These are phyloP conservation scores for Synanceia verrucosa DNA, from an alignment of 2,797 vertebrate genomes.

Conservation along the genomic window DNA sequence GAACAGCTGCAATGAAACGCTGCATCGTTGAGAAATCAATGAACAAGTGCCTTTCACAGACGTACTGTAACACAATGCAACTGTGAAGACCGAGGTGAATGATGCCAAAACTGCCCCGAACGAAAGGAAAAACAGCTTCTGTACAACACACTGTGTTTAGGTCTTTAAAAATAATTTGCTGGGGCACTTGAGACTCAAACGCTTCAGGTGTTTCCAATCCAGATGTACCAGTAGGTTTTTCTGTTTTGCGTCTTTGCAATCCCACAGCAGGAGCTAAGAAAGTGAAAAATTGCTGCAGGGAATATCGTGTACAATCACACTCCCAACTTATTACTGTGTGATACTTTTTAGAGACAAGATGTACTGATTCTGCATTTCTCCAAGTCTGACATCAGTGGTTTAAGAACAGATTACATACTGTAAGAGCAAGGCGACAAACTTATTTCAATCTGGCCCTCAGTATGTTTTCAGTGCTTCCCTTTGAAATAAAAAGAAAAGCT, in stretches of 20 bases:
- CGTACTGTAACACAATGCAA: slow-evolving; percentile 37
- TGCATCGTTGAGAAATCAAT: slow-evolving; percentile 67
- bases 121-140: not conserved
- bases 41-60: slow-evolving; percentile 51
- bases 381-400: slow-evolving; percentile 2
- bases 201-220: too few relatives aligned
- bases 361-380: slow-evolving; percentile 12
- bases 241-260: not conserved
- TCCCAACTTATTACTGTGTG: not conserved
- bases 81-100: slow-evolving; percentile 45
- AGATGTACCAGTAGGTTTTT: not conserved
- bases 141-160: not conserved
- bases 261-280: not conserved
- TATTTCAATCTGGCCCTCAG: not conserved
- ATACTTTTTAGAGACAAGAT: slow-evolving; percentile 18
- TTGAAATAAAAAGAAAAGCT: not conserved
- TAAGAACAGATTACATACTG: not conserved
- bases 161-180: not conserved
- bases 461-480: not conserved
- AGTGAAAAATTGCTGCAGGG: not conserved
- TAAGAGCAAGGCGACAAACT: not conserved
- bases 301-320: slow-evolving; percentile 16
- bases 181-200: not conserved
- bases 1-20: slow-evolving; percentile 66
- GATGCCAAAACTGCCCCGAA: slow-evolving; percentile 7